phyloP scores from a whole-genome alignment of 1,140 invertebrate genomes.

The Lasioglossum albipes region DNA sequence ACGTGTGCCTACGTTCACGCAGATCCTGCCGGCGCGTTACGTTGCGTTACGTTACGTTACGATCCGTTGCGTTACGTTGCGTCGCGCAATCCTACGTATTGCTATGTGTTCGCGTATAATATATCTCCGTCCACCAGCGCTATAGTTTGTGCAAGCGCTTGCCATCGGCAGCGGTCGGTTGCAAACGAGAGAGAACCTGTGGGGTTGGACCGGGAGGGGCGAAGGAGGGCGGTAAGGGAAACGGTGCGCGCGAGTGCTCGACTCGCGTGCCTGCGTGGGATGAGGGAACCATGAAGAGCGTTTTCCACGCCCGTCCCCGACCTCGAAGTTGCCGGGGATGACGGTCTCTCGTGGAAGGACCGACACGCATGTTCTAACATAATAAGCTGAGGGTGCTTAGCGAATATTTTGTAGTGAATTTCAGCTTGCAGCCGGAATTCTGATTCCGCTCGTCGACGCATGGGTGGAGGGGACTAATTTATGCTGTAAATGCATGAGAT shows the following conservation, averaged over 20 bases:
- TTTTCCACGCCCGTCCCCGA: too few species aligned
- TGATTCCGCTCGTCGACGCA: too few species aligned
- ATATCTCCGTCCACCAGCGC: slow-evolving; percentile 64
- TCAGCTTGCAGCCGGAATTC: too few species aligned
- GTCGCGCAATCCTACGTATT: slow-evolving; percentile 32
- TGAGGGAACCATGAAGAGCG: slow-evolving; percentile 73
- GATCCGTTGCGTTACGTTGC: neutral
- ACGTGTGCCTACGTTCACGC: slow-evolving; percentile 35
- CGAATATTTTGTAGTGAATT: too few species aligned
- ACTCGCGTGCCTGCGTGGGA: slow-evolving; percentile 46
- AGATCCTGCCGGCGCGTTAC: slow-evolving; percentile 28
- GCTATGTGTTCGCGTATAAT: slow-evolving; percentile 59
- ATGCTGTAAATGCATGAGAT: neutral
- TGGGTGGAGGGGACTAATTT: neutral
- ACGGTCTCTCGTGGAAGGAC: too few species aligned
- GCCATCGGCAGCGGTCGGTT: slow-evolving; percentile 56
- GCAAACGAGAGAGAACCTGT: slow-evolving; percentile 56
- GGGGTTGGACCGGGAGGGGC: slow-evolving; percentile 22
- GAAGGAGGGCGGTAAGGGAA: slow-evolving; percentile 42
- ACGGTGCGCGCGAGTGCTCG: slow-evolving; percentile 38
- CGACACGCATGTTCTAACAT: too few species aligned
- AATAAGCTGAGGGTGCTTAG: too few species aligned
- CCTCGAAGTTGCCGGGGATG: too few species aligned
- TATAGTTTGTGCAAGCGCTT: slow-evolving; percentile 66
- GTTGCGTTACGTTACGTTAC: too few species aligned